phyloP scores from a whole-genome alignment of 2,888 invertebrate species.

The Pseudolycoriella hygida region DNA sequence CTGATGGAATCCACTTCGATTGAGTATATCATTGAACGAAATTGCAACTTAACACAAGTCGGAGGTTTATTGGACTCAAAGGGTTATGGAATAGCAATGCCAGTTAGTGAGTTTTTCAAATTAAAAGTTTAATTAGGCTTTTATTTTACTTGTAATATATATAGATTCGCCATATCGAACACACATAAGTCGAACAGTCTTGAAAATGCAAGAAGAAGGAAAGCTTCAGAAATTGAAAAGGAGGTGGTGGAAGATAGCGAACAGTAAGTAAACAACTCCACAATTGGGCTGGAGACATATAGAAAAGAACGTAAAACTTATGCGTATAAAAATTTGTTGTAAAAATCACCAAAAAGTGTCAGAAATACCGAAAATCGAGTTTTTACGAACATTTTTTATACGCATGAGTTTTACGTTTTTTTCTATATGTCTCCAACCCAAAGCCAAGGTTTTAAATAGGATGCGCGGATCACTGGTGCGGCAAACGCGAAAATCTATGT shows the following conservation, averaged over 20 bases:
- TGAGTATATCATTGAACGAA: slow-evolving; percentile 69
- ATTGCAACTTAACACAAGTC: slow-evolving; percentile 64
- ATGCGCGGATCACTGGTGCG: too few species aligned
- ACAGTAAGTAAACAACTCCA: slow-evolving; percentile 29
- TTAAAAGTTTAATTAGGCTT: background rate
- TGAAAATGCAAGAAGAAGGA: slow-evolving; percentile 81
- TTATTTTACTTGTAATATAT: slow-evolving; percentile 13
- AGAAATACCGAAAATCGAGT: too few species aligned
- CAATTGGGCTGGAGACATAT: too few species aligned
- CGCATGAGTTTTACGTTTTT: too few species aligned
- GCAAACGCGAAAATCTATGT: too few species aligned
- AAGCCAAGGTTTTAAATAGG: too few species aligned
- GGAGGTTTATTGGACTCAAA: slow-evolving; percentile 73
- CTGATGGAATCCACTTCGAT: slow-evolving; percentile 92
- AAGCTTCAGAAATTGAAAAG: slow-evolving; percentile 62
- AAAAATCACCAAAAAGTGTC: too few species aligned
- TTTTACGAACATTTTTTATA: too few species aligned
- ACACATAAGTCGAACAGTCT: slow-evolving; percentile 67
- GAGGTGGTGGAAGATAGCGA: slow-evolving; percentile 75
- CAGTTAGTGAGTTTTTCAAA: slow-evolving; percentile 47
- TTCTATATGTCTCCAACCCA: too few species aligned
- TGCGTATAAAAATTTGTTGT: too few species aligned
- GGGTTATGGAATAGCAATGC: slow-evolving; percentile 86
- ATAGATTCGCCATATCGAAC: slow-evolving; percentile 60
- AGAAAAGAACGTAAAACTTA: too few species aligned